These are phyloP conservation scores for Oncorhynchus clarkii DNA, from an alignment of 2,113 vertebrate species.

Conservation along the genomic window DNA sequence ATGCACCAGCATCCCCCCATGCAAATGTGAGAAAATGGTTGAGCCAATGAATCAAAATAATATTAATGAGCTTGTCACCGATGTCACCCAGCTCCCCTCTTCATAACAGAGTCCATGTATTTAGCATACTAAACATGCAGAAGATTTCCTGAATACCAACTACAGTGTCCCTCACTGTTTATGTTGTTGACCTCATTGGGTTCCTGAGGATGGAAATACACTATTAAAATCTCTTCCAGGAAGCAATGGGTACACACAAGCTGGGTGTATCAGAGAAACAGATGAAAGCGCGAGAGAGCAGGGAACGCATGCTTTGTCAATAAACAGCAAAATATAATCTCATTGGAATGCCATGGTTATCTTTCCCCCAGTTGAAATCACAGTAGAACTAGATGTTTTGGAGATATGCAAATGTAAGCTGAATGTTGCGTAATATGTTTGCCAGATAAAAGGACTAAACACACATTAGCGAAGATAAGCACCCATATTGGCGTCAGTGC, in stretches of 20 bases:
- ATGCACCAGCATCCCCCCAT: no score
- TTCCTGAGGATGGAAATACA: background rate
- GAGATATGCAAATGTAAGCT: slow-evolving; percentile 17
- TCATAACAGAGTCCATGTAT: no score
- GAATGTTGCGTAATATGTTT: slow-evolving; percentile 6
- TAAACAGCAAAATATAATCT: slow-evolving; percentile 11
- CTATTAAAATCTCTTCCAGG: background rate
- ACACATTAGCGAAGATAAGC: slow-evolving; percentile 24
- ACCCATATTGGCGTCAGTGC: slow-evolving; percentile 4
- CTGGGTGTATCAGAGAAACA: slow-evolving; percentile 9
- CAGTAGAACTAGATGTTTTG: slow-evolving; percentile 20
- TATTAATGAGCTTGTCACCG: no score
- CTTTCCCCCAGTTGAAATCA: slow-evolving; percentile 10
- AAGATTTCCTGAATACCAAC: no score
- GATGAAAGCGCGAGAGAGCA: background rate
- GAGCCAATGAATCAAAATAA: no score
- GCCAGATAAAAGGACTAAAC: slow-evolving; percentile 22
- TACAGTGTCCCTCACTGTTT: no score
- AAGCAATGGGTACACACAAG: slow-evolving; percentile 1
- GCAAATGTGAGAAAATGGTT: no score
- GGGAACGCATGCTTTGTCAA: slow-evolving; percentile 24
- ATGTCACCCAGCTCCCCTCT: no score
- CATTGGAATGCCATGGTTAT: slow-evolving; percentile 25
- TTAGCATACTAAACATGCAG: no score
- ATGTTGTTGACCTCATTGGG: background rate